Evolutionary conservation across 2,888 invertebrate genomes (phyloP).

Genomic region (Eulithis testata): DNA sequence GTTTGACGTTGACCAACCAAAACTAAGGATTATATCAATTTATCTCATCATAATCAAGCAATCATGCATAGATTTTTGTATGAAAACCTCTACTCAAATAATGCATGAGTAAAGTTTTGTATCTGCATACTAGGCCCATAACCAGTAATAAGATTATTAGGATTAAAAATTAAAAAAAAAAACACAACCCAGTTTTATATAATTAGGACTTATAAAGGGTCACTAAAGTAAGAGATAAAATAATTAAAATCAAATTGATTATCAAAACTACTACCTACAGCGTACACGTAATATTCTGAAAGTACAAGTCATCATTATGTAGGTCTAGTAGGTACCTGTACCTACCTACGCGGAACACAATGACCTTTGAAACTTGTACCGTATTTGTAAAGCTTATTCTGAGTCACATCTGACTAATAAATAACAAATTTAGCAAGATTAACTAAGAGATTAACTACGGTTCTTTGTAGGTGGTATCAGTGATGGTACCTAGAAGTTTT

Average conservation of each 20-base stretch:
- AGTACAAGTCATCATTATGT: conserved; percentile 13
- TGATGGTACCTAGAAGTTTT: no score
- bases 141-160: no score
- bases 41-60: no score
- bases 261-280: not conserved
- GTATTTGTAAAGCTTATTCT: conserved; percentile 15
- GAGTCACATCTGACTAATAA: conserved; percentile 25
- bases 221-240: not conserved
- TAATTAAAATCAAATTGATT: not conserved
- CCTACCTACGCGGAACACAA: not conserved
- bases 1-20: no score
- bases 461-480: not conserved
- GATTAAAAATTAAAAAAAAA: no score
- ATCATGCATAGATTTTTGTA: no score
- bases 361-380: conserved; percentile 20
- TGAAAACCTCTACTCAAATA: no score
- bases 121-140: no score
- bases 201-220: no score
- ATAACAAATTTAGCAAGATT: conserved; percentile 17
- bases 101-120: no score
- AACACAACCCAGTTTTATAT: no score
- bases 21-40: no score
- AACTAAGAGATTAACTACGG: conserved; percentile 1
- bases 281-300: not conserved
- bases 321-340: not conserved